phyloP scores from a whole-genome alignment of 2,113 vertebrate species.

The Poecile atricapillus region DNA sequence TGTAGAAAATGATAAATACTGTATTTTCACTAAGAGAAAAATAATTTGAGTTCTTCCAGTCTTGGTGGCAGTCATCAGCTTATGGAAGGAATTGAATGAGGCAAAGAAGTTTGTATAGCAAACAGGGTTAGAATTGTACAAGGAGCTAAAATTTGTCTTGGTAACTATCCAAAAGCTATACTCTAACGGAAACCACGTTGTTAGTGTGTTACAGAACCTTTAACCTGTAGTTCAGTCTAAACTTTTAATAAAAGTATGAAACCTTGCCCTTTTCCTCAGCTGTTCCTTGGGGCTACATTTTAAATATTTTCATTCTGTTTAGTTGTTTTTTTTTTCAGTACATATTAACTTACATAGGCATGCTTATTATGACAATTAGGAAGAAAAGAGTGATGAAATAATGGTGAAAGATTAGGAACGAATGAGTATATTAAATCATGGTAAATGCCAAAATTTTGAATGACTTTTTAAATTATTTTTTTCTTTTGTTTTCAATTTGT shows the following conservation, averaged over 20 bases:
- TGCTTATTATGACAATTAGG: constrained; percentile 7
- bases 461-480: background rate
- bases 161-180: constrained; percentile 55
- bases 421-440: background rate
- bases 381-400: background rate
- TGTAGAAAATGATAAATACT: background rate
- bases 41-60: background rate
- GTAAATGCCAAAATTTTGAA: background rate
- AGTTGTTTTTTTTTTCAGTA: constrained; percentile 2
- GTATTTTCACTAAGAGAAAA: constrained; percentile 9
- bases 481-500: constrained; percentile 11
- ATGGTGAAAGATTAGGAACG: background rate
- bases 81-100: constrained; percentile 6
- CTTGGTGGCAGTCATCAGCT: background rate
- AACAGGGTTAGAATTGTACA: constrained; percentile 40
- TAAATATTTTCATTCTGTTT: constrained; percentile 20
- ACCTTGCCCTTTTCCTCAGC: background rate
- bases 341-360: background rate
- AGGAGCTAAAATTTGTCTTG: constrained; percentile 63
- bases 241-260: constrained; percentile 11
- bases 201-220: constrained; percentile 46
- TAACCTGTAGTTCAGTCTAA: constrained; percentile 34
- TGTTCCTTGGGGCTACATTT: constrained; percentile 17
- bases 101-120: constrained; percentile 29
- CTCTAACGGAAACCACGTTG: constrained; percentile 21